phyloP scores from a whole-genome alignment of 2,797 vertebrate species.

The Octomys mimax region DNA sequence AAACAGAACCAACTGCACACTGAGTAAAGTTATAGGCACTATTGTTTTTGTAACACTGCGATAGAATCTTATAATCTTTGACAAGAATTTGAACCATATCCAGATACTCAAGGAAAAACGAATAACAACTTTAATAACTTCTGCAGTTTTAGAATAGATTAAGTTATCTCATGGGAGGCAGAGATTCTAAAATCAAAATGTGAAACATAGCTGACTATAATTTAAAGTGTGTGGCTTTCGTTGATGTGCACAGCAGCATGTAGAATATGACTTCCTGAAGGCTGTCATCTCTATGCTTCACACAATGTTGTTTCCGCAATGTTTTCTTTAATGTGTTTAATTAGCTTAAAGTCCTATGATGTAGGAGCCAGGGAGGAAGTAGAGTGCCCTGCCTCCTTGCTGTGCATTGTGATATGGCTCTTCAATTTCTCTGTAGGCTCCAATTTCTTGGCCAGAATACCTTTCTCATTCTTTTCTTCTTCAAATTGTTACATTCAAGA shows the following conservation, averaged over 20 bases:
- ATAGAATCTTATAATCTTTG: background rate
- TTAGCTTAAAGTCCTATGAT: background rate
- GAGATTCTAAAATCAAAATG: background rate
- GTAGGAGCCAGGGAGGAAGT: background rate
- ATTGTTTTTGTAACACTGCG: background rate
- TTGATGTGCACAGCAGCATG: background rate
- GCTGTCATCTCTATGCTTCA: background rate
- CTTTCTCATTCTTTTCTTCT: background rate
- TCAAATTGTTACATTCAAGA: background rate
- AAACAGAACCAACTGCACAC: background rate
- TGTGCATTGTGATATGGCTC: too few relatives aligned
- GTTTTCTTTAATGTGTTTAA: background rate
- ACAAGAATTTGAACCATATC: background rate
- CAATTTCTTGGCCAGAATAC: background rate
- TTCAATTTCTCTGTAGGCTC: background rate
- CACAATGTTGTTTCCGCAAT: background rate
- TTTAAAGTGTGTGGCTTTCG: background rate
- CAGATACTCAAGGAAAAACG: background rate
- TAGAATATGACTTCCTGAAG: background rate
- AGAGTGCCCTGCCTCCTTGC: background rate
- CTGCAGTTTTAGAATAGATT: background rate
- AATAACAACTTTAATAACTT: background rate
- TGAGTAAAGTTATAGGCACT: background rate
- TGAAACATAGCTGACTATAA: background rate
- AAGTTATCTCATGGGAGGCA: background rate